Evolutionary conservation across 2,113 vertebrate genomes (phyloP), one percentile per base, ranked within the genome.

Genomic region (Circaetus cinerascens): DNA sequence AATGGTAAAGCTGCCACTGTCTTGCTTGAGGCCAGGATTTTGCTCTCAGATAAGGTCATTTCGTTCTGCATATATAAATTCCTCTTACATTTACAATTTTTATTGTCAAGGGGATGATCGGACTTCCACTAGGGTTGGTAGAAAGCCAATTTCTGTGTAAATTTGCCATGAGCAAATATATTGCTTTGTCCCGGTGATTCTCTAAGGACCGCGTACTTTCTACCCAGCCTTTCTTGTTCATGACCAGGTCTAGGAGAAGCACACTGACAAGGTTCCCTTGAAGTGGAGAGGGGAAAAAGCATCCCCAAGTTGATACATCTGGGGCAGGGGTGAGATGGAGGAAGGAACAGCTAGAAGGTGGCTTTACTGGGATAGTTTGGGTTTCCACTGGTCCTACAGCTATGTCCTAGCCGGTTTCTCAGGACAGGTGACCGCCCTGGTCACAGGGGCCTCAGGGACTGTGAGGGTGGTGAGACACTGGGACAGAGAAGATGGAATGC

Each of bases 301-400:
- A 64, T 10, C 11, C 10, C 36, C 40, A 73, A 18, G 10, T 16
- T 36, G 45, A 14, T 20, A 38, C 9, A 29, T 38, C 26, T 68
- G 17, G n/a, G 30, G 5, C 22, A 51, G 13, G 17, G 6, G 20
- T 0, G 0, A 85, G n/a, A n/a, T n/a, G 11, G 38, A 64, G 36
- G 21, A 80, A 86, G n/a, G 21, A 83, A 50, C 4, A 75, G 23
- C 13, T 38, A 5, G 41, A 17, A 85, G 21, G 74, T 36, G 20
- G 14, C 5, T 56, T 93, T 76, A 48, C 34, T 43, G 6, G 14
- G 21, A 25, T 10, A 68, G 6, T 38, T n/a, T 64, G 36, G 2
- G 15, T 57, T 86, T 69, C 63, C 21, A 50, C 41, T 69, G 59
- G 25, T 45, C 62, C 41, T 80, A 48, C 9, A 77, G 9, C 32